Evolutionary conservation across 2,797 vertebrate genomes (phyloP).

Genomic region (Chiloscyllium punctatum): DNA sequence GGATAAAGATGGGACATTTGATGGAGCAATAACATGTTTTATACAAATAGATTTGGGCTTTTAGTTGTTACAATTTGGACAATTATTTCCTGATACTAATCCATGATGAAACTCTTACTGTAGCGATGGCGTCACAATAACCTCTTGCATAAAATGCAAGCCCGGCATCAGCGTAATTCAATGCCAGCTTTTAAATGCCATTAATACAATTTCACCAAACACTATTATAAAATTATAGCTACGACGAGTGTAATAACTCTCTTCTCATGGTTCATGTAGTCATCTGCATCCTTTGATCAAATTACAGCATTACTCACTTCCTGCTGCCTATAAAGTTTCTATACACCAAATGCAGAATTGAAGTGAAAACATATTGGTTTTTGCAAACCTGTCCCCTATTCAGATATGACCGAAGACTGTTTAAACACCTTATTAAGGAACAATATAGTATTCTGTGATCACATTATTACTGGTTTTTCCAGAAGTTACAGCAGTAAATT

Average conservation of each 20-base stretch:
- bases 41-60: no score
- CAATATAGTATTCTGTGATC: background rate
- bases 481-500: background rate
- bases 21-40: background rate
- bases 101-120: background rate
- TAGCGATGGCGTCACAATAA: background rate
- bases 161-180: background rate
- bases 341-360: background rate
- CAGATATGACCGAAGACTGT: background rate
- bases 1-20: background rate
- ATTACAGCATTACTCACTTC: slow-evolving; percentile 14
- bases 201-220: background rate
- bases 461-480: background rate
- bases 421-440: background rate
- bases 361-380: background rate
- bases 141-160: background rate
- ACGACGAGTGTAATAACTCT: background rate
- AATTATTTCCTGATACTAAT: background rate
- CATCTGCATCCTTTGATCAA: background rate
- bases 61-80: background rate
- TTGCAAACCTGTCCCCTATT: background rate
- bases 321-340: background rate
- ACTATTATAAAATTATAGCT: background rate
- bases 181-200: slow-evolving; percentile 9
- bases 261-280: background rate